Conservation (phyloP, 2,113 vertebrate species). For the Chaetops frenatus region DNA sequence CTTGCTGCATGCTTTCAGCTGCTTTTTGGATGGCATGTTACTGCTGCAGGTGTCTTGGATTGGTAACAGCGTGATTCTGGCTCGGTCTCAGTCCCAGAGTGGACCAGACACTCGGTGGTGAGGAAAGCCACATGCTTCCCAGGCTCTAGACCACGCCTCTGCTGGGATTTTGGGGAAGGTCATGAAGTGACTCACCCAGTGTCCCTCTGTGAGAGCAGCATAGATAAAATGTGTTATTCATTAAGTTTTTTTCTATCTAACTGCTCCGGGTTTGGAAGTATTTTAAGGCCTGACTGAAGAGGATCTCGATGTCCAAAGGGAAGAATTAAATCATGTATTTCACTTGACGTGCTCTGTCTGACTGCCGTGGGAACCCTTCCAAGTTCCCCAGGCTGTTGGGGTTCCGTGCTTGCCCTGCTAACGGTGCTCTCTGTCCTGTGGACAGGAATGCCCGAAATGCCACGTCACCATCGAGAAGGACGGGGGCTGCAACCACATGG, state of each 20-base stretch:
- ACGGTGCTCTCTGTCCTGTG: slow-evolving; percentile 1
- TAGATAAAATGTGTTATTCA: neutral
- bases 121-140: neutral
- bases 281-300: neutral
- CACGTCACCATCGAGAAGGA: slow-evolving; percentile 99
- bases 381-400: neutral
- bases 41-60: neutral
- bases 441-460: slow-evolving; percentile 98
- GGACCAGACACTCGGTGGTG: neutral
- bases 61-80: neutral
- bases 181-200: neutral
- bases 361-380: neutral
- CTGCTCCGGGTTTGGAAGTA: neutral
- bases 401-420: neutral
- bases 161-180: neutral
- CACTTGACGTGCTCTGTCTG: neutral
- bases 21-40: neutral
- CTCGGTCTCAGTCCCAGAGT: neutral
- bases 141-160: neutral
- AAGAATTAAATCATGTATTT: neutral
- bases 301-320: neutral
- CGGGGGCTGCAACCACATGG: slow-evolving; percentile 99
- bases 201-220: neutral
- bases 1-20: neutral
- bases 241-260: neutral